Evolutionary conservation across 1,140 invertebrate species (phyloP).

Genomic region (Drosophila busckii): DNA sequence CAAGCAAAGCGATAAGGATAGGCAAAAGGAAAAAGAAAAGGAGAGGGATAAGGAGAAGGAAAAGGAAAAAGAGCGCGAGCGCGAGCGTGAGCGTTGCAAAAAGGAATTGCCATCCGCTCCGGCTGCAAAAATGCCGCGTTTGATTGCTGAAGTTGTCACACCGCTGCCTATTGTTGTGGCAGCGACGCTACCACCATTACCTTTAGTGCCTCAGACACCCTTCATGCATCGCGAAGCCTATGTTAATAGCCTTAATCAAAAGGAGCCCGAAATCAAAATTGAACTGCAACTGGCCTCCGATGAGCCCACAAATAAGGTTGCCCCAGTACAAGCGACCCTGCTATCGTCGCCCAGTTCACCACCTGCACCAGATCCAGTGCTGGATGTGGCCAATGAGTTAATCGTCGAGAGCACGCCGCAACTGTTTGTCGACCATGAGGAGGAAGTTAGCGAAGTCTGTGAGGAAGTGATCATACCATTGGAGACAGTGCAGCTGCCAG

Average conservation of each 20-base stretch:
- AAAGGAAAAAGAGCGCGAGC: constrained; percentile 18
- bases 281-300: constrained; percentile 74
- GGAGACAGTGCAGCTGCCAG: constrained; percentile 1
- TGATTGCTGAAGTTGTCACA: constrained; percentile 14
- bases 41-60: background rate
- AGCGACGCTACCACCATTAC: constrained; percentile 22
- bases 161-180: background rate
- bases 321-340: too few species aligned
- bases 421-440: constrained; percentile 67
- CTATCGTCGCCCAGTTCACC: too few species aligned
- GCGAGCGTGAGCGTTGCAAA: constrained; percentile 30
- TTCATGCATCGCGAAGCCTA: constrained; percentile 58
- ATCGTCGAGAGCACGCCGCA: constrained; percentile 63
- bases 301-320: constrained; percentile 39
- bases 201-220: constrained; percentile 68
- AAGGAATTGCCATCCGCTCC: constrained; percentile 20
- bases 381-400: constrained; percentile 49
- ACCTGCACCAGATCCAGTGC: constrained; percentile 30
- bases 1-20: constrained; percentile 13
- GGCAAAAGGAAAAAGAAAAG: background rate
- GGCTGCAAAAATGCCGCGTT: constrained; percentile 44
- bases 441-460: constrained; percentile 57
- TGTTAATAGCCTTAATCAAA: constrained; percentile 67
- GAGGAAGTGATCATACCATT: constrained; percentile 51
- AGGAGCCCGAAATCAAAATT: constrained; percentile 77